Conservation (phyloP, 2,113 vertebrate genomes). For the Nycticryphes semicollaris region DNA sequence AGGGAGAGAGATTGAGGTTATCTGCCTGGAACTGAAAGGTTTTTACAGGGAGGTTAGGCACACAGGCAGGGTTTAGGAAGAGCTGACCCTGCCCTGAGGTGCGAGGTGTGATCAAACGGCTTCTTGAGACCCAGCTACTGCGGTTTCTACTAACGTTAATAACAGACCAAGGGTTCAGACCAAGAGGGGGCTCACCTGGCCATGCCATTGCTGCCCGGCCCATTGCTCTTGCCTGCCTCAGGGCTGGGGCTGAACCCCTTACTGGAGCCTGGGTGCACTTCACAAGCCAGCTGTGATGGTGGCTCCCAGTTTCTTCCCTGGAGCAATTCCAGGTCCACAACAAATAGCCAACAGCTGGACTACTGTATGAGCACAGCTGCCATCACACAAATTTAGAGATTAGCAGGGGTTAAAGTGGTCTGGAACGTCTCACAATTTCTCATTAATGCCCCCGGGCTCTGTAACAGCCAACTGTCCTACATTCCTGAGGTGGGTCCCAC, state of each 20-base stretch:
- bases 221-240: rapidly evolving
- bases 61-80: background rate
- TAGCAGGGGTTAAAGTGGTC: background rate
- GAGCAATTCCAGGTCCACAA: background rate
- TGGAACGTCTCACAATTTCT: background rate
- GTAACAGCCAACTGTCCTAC: background rate
- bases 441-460: background rate
- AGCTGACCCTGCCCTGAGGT: background rate
- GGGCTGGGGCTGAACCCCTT: background rate
- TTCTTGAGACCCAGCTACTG: background rate
- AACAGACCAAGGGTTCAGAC: background rate
- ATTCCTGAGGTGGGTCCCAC: rapidly evolving
- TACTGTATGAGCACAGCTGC: background rate
- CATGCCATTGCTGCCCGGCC: background rate
- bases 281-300: background rate
- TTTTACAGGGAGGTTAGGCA: background rate
- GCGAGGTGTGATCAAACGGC: rapidly evolving
- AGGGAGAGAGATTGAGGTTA: background rate
- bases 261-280: background rate
- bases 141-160: background rate
- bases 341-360: conserved; percentile 16
- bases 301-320: background rate
- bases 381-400: background rate
- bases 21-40: background rate
- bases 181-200: background rate